Evolutionary conservation across 2,113 vertebrate species (phyloP), one percentile per base, ranked within the genome.

Genomic region (Sisor rabdophorus): DNA sequence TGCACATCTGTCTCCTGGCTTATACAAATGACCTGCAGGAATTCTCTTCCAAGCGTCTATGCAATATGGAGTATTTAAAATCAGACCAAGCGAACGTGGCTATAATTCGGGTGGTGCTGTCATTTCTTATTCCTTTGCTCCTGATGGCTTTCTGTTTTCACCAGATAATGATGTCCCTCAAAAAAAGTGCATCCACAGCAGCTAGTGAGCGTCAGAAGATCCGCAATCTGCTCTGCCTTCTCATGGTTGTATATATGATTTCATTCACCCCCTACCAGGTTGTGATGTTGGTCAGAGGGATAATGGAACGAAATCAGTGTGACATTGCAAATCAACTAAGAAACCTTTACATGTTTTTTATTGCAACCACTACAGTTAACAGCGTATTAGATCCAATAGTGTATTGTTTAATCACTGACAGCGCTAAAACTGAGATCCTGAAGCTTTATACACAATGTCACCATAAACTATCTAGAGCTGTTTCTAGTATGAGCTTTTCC

Each of bases 191-290:
- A 0, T 92, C 92, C 56, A 92, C 92, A 0, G 89, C 90, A 76
- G 89, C 87, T 78, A 91, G 88, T 70, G 92, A 91, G 71, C 92
- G 93, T 85, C 86, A 88, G 40, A 94, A 93, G 86, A 93, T 95
- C 80, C 90, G 91, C 76, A 80, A 86, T 36, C 87, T 92, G 55
- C 92, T 96, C 75, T 84, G 93, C 4, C 88, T 90, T 77, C 93
- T 93, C 0, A 87, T 95, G 72, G 76, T 93, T 4, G 94, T 93
- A 76, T 95, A 95, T 85, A 75, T 94, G 55, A 88, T 90, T 82
- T 92, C 94, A 69, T 96, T 95, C 81, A 82, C 89, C 53, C 94
- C 94, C 0, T 95, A 93, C 80, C 95, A 95, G 77, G 83, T 87
- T 28, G 87, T 95, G 5, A 90, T 95, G 86, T 83, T 96, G 8